These are phyloP conservation scores for Catonia carolina DNA, from an alignment of 2,888 invertebrate genomes.

Conservation along the genomic window DNA sequence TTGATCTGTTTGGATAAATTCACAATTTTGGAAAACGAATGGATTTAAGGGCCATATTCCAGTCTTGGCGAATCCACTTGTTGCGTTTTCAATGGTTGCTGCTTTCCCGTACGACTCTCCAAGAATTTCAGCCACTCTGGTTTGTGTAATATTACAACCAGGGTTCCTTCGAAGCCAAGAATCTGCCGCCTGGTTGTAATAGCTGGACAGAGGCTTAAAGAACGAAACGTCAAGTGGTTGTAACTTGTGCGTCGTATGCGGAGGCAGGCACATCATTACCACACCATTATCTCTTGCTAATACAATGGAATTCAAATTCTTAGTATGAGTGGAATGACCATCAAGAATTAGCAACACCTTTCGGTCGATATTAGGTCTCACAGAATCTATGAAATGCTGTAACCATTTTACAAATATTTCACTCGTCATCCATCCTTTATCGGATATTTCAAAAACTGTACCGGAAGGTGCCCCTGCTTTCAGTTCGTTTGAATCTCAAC, in stretches of 20 bases:
- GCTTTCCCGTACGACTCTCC: no score
- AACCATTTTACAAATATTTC: conserved; percentile 8
- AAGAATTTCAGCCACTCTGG: conserved; percentile 19
- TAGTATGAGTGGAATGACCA: no score
- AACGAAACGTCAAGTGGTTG: conserved; percentile 9
- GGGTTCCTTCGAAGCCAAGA: conserved; percentile 31
- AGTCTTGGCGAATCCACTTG: neutral
- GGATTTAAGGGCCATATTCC: conserved; percentile 15
- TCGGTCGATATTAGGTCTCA: neutral
- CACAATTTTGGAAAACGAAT: neutral
- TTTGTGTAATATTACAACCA: conserved; percentile 28
- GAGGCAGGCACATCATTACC: conserved; percentile 24
- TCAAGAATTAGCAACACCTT: conserved; percentile 6
- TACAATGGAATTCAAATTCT: no score
- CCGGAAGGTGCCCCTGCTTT: conserved; percentile 1
- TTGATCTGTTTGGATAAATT: no score
- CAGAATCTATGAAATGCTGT: neutral
- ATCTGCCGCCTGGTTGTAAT: no score
- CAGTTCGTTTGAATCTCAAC: neutral
- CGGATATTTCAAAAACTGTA: neutral
- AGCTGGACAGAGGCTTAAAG: no score
- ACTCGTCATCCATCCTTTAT: neutral
- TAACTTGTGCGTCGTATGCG: conserved; percentile 26
- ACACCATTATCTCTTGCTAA: neutral
- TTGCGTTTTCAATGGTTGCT: no score